Percentiles rank a stretch among this genome's conserved stretches.
Conservation (phyloP, 2,797 vertebrate species). For the Sebastiscus albofasciatus region DNA sequence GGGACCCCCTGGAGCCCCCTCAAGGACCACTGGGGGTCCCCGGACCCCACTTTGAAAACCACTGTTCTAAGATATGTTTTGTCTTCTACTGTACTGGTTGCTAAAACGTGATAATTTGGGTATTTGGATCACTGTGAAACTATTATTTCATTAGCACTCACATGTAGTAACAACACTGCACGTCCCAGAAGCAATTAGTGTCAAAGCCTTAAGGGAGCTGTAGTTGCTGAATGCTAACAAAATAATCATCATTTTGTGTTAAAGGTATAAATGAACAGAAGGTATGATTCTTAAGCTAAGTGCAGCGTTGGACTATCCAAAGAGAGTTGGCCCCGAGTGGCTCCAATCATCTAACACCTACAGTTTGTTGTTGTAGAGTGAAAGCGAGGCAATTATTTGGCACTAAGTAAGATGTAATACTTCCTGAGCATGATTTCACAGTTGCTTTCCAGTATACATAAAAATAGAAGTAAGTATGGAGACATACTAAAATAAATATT, state of each 20-base stretch:
- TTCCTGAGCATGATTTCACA: background rate
- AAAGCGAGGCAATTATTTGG: background rate
- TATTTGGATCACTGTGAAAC: background rate
- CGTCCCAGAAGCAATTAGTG: background rate
- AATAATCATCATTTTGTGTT: background rate
- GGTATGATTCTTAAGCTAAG: background rate
- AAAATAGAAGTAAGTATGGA: slow-evolving; percentile 8
- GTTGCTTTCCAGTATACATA: background rate
- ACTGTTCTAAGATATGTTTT: background rate
- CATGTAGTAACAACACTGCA: background rate
- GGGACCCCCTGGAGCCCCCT: too few relatives aligned
- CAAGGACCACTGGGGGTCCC: too few relatives aligned
- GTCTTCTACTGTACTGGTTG: background rate
- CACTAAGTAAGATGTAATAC: background rate
- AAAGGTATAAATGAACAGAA: background rate
- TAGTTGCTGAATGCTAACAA: background rate
- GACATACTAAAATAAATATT: slow-evolving; percentile 32
- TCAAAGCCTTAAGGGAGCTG: background rate
- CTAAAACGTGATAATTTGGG: background rate
- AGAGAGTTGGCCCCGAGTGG: background rate
- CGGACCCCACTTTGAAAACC: too few relatives aligned
- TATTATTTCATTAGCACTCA: background rate
- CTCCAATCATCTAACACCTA: background rate
- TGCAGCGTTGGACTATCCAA: background rate
- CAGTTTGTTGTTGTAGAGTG: background rate